Base-by-base conservation (phyloP, 2,797 vertebrate species). In the Chiroxiphia lanceolata region DNA sequence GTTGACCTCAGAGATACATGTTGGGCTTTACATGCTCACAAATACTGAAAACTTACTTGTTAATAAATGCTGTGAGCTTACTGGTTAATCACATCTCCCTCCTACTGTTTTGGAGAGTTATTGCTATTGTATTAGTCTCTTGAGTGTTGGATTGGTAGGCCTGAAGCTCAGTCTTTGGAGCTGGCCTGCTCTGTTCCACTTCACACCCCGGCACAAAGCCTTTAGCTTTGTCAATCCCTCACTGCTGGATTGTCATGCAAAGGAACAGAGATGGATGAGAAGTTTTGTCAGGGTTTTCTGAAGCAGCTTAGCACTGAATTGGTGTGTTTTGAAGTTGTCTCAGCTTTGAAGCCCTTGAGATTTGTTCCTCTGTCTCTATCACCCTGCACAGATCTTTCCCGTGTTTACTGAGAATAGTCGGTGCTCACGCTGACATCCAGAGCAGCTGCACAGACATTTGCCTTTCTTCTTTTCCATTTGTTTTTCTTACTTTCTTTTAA, bases 401-500 rank as follows among this genome's bases (percentile, higher is more conserved):
- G 7, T 83, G 44, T 96, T 93, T 90, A 38, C 67, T 64, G 81
- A 76, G 74, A 84, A 57, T 59, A 53, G 22, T 29, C 89, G 47
- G 18, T 87, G 51, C 38, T 93, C 63, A 82, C 15, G 9, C 63
- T 84, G 59, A 79, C 20, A 10, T 95, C 92, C 91, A 68, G 51
- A 79, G 21, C 67, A 89, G 59, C 83, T 80, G 44, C 50, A 15
- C 48, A 86, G 79, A 79, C 10, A 40, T 47, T 90, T 94, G 59
- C 53, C 34, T 90, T 59, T 50, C 8, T 56, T 76, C 74, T 71
- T 76, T 54, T 14, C 12, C 6, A 19, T 83, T 77, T 94, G 17
- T 70, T 93, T 90, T 70, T 72, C 33, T 85, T 70, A 5, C 23
- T 88, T 86, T 82, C 16, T 64, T 91, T 90, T 82, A 56, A 56